These are phyloP conservation scores for Luidia sarsii DNA, from an alignment of 53 echinoderm and acorn worm genomes.

Conservation along the genomic window DNA sequence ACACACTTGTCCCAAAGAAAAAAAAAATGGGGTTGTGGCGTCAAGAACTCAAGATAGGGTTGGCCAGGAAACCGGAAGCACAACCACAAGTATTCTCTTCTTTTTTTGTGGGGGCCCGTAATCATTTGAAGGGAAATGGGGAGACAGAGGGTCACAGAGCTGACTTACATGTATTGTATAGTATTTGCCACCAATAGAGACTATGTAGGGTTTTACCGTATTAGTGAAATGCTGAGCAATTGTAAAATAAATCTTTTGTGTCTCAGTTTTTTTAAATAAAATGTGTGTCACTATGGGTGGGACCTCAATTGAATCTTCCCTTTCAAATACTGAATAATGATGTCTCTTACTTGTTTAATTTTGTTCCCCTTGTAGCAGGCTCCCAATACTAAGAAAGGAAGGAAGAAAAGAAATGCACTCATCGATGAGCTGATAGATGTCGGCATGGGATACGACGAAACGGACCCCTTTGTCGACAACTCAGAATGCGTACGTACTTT, in stretches of 20 bases:
- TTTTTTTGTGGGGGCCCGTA: not conserved
- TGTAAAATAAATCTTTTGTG: not conserved
- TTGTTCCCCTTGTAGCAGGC: constrained; percentile 19
- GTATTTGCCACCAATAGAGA: no score
- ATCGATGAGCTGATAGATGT: constrained; percentile 89
- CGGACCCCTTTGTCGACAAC: constrained; percentile 95
- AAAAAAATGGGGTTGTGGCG: no score
- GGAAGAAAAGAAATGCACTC: constrained; percentile 66
- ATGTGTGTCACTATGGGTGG: no score
- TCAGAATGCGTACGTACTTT: constrained; percentile 94
- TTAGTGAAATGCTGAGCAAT: no score
- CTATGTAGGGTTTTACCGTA: no score
- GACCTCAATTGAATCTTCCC: no score
- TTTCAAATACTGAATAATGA: not conserved
- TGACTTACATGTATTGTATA: no score
- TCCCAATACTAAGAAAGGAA: constrained; percentile 60
- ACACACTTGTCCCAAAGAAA: no score
- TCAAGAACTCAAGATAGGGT: no score
- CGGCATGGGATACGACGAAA: constrained; percentile 94
- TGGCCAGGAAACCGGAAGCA: no score
- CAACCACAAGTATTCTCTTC: not conserved
- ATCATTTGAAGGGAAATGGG: no score
- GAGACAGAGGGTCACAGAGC: no score
- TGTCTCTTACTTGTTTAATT: not conserved
- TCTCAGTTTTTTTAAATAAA: not conserved